Conservation (phyloP, 2,797 vertebrate species). For the Bovichtus diacanthus region DNA sequence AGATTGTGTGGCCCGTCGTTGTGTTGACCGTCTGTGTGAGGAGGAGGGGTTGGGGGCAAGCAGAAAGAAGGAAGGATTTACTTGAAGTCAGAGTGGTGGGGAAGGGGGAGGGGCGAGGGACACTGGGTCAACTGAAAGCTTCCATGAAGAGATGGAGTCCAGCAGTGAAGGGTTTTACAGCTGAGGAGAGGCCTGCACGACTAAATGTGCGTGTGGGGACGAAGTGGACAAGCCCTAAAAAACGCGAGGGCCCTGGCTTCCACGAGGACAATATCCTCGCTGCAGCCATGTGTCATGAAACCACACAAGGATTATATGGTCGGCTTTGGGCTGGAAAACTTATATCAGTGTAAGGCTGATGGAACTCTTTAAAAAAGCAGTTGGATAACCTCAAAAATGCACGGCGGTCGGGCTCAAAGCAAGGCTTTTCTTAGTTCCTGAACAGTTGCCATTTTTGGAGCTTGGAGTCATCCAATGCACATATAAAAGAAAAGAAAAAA, state of each 20-base stretch:
- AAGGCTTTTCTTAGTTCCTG: conserved; percentile 6
- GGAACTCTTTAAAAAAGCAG: conserved; percentile 11
- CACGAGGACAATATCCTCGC: background rate
- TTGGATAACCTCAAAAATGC: conserved; percentile 20
- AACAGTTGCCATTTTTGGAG: conserved; percentile 31
- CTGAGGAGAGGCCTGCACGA: background rate
- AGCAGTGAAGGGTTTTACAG: background rate
- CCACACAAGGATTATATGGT: background rate
- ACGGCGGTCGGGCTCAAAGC: background rate
- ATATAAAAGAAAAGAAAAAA: background rate
- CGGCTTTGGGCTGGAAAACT: background rate
- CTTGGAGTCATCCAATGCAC: background rate
- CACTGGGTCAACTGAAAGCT: conserved; percentile 18
- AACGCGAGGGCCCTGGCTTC: background rate
- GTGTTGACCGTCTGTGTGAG: background rate
- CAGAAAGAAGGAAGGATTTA: background rate
- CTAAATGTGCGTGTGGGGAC: background rate
- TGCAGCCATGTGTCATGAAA: conserved; percentile 11
- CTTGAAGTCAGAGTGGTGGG: conserved; percentile 8
- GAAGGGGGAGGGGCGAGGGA: background rate
- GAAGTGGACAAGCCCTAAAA: background rate
- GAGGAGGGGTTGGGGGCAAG: background rate
- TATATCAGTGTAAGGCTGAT: conserved; percentile 4
- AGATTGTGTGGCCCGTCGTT: background rate
- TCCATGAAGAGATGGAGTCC: conserved; percentile 15